phyloP scores from a whole-genome alignment of 2,797 vertebrate genomes.

The Melanotaenia parkinsoni region DNA sequence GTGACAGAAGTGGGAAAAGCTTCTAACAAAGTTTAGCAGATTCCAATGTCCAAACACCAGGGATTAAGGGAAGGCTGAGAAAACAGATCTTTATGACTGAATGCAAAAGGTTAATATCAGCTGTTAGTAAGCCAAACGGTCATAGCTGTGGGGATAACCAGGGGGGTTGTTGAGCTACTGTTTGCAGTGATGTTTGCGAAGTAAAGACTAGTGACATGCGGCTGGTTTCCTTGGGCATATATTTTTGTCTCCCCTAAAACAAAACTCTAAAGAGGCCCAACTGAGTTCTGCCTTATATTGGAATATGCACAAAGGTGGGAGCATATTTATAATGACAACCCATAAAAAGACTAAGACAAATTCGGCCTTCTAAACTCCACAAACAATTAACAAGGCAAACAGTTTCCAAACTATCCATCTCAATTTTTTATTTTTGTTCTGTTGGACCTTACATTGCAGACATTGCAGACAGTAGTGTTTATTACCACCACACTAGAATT shows the following conservation, averaged over 20 bases:
- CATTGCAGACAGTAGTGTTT: conserved; percentile 3
- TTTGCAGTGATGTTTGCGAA: not conserved
- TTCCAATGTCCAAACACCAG: not conserved
- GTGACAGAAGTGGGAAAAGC: not conserved
- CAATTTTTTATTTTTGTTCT: conserved; percentile 8
- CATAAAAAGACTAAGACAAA: not conserved
- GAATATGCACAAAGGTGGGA: not conserved
- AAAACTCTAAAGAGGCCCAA: not conserved
- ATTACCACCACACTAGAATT: not conserved
- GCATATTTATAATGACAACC: not conserved
- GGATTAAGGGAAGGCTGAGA: not conserved
- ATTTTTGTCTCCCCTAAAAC: not conserved
- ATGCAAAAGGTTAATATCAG: not conserved
- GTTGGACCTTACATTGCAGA: conserved; percentile 1
- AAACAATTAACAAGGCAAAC: conserved; percentile 23
- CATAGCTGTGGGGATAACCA: not conserved
- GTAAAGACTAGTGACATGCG: not conserved
- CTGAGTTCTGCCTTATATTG: not conserved
- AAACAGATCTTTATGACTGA: not conserved
- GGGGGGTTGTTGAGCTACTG: not conserved
- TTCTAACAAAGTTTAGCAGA: not conserved
- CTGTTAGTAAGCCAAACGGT: not conserved
- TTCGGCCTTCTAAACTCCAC: conserved; percentile 14
- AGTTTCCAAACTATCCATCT: conserved; percentile 17
- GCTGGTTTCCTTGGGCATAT: not conserved